A percentile compares a stretch with the other conserved stretches of the same genome.
Evolutionary conservation across 2,113 vertebrate species (phyloP).

Genomic region (Mystacornis crossleyi): DNA sequence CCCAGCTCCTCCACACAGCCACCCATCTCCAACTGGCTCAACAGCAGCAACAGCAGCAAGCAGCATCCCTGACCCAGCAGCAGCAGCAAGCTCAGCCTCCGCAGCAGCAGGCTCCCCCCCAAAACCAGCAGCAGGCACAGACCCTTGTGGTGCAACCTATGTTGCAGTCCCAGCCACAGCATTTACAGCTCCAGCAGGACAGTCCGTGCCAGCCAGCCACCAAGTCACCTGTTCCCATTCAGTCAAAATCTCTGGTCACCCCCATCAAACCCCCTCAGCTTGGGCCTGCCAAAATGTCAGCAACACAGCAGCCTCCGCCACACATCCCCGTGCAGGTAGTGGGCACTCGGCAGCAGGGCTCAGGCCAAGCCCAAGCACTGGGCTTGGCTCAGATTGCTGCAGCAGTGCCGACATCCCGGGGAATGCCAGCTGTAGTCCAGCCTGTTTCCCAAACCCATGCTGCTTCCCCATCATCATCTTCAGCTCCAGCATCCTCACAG

Average conservation of each 20-base stretch:
- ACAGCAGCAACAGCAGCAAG: constrained; percentile 78
- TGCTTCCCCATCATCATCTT: constrained; percentile 69
- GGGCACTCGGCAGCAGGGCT: constrained; percentile 87
- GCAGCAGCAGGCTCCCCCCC: constrained; percentile 61
- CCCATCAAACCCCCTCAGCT: constrained; percentile 78
- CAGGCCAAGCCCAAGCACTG: constrained; percentile 86
- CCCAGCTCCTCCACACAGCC: constrained; percentile 91
- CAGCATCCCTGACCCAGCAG: constrained; percentile 66
- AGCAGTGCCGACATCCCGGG: constrained; percentile 65
- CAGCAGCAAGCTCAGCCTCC: constrained; percentile 77
- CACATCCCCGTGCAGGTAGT: constrained; percentile 95
- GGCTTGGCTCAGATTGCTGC: constrained; percentile 85
- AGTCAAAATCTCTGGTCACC: constrained; percentile 85
- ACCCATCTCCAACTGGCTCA: constrained; percentile 84
- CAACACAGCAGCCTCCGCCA: constrained; percentile 76
- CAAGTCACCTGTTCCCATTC: constrained; percentile 88
- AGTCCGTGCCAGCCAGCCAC: constrained; percentile 55
- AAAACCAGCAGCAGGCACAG: constrained; percentile 80
- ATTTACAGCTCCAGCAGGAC: constrained; percentile 74
- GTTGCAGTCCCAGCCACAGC: constrained; percentile 82
- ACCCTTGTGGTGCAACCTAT: constrained; percentile 95
- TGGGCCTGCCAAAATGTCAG: constrained; percentile 74
- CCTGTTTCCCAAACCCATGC: constrained; percentile 66
- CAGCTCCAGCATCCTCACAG: constrained; percentile 62
- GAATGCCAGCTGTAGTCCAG: constrained; percentile 76